These are phyloP conservation scores for Zaprionus lineosus DNA, from an alignment of 2,888 invertebrate genomes.

Conservation along the genomic window DNA sequence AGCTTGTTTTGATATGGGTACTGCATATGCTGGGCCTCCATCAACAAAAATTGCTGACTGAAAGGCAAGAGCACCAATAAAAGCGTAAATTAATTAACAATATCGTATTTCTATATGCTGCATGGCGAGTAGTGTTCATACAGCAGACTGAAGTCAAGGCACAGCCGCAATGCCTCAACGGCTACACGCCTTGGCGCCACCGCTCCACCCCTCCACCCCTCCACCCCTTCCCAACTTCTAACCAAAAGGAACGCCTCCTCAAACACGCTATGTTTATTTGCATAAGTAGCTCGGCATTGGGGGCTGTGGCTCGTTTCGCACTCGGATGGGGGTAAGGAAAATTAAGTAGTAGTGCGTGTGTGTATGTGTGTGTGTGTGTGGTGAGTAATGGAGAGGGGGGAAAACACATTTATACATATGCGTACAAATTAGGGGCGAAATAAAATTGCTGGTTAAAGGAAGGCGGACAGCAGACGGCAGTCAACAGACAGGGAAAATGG, in stretches of 20 bases:
- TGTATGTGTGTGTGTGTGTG: no score
- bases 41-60: constrained; percentile 45
- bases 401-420: constrained; percentile 39
- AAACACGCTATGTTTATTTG: constrained; percentile 68
- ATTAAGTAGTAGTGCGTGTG: no score
- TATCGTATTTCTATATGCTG: constrained; percentile 67
- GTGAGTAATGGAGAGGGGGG: neutral
- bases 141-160: constrained; percentile 32
- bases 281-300: constrained; percentile 63
- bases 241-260: constrained; percentile 41
- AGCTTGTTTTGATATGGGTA: constrained; percentile 57
- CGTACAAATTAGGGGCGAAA: constrained; percentile 62
- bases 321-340: neutral
- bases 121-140: constrained; percentile 7
- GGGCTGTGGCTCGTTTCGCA: constrained; percentile 15
- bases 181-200: neutral
- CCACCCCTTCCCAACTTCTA: no score
- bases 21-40: constrained; percentile 10
- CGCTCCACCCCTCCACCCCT: constrained; percentile 1
- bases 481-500: constrained; percentile 9
- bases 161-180: neutral
- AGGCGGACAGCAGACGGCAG: constrained; percentile 28
- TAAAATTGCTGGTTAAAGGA: constrained; percentile 26
- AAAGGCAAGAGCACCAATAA: constrained; percentile 50
- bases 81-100: constrained; percentile 75